These are phyloP conservation scores for Phalangium opilio DNA, from an alignment of 2,888 invertebrate genomes.

Conservation along the genomic window DNA sequence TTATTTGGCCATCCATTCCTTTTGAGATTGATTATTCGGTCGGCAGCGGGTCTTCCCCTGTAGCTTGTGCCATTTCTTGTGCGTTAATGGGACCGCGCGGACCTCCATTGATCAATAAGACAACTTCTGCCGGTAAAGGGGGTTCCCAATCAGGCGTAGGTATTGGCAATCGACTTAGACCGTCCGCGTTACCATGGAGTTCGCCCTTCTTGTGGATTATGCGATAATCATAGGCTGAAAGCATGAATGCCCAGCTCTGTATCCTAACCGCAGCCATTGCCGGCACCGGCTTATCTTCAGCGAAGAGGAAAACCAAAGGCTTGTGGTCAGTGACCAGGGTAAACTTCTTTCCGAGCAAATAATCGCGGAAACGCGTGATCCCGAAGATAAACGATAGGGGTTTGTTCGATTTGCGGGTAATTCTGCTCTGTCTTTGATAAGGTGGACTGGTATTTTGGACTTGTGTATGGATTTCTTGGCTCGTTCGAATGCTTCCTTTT, in stretches of 20 bases:
- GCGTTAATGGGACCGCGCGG: slow-evolving; percentile 2
- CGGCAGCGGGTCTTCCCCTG: background rate
- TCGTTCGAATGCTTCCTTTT: no score
- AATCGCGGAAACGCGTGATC: no score
- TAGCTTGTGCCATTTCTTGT: slow-evolving; percentile 1
- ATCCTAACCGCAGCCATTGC: slow-evolving; percentile 24
- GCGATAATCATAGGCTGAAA: slow-evolving; percentile 27
- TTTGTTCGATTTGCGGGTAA: slow-evolving; percentile 22
- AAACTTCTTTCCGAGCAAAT: no score
- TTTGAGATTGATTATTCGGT: background rate
- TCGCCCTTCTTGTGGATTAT: slow-evolving; percentile 24
- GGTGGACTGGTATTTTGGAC: no score
- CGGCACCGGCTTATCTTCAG: slow-evolving; percentile 15
- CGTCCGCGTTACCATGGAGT: slow-evolving; percentile 26
- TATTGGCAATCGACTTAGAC: slow-evolving; percentile 23
- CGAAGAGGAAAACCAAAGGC: slow-evolving; percentile 24
- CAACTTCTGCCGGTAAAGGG: slow-evolving; percentile 1
- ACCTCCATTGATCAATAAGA: slow-evolving; percentile 1
- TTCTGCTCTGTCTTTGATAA: slow-evolving; percentile 17
- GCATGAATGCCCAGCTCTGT: slow-evolving; percentile 23
- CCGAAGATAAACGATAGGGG: slow-evolving; percentile 31
- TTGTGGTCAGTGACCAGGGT: slow-evolving; percentile 31
- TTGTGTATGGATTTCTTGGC: no score
- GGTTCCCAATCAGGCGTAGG: background rate
- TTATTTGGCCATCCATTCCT: background rate